Evolutionary conservation across 2,888 invertebrate genomes (phyloP).

Genomic region (Pseudanteris insignis): DNA sequence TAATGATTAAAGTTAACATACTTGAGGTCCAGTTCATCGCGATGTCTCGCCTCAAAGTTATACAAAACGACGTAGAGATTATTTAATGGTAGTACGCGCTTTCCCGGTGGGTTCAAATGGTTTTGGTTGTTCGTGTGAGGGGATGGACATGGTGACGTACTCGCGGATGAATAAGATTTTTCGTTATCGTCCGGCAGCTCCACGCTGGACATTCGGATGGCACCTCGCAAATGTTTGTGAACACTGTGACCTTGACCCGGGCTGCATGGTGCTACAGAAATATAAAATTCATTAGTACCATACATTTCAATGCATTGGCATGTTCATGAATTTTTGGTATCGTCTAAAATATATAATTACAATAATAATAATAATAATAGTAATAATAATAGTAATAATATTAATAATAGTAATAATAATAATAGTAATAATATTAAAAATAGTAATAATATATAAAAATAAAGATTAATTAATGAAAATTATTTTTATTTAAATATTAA

Average conservation of each 20-base stretch:
- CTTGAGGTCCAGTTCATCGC: slow-evolving; percentile 93
- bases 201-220: slow-evolving; percentile 92
- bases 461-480: too few species aligned
- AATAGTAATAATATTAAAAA: too few species aligned
- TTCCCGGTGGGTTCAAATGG: slow-evolving; percentile 59
- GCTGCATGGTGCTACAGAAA: slow-evolving; percentile 80
- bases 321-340: too few species aligned
- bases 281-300: too few species aligned
- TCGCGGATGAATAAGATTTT: slow-evolving; percentile 90
- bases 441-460: too few species aligned
- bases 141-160: slow-evolving; percentile 93
- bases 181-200: slow-evolving; percentile 90
- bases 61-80: slow-evolving; percentile 94
- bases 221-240: slow-evolving; percentile 78
- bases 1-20: slow-evolving; percentile 58
- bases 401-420: too few species aligned
- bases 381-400: too few species aligned
- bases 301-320: too few species aligned
- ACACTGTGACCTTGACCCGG: slow-evolving; percentile 76
- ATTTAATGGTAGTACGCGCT: slow-evolving; percentile 77
- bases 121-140: slow-evolving; percentile 70
- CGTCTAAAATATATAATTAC: too few species aligned
- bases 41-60: slow-evolving; percentile 93
- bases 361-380: too few species aligned
- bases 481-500: too few species aligned